These are phyloP conservation scores for Mythimna loreyi DNA, from an alignment of 2,888 invertebrate species.

Conservation along the genomic window DNA sequence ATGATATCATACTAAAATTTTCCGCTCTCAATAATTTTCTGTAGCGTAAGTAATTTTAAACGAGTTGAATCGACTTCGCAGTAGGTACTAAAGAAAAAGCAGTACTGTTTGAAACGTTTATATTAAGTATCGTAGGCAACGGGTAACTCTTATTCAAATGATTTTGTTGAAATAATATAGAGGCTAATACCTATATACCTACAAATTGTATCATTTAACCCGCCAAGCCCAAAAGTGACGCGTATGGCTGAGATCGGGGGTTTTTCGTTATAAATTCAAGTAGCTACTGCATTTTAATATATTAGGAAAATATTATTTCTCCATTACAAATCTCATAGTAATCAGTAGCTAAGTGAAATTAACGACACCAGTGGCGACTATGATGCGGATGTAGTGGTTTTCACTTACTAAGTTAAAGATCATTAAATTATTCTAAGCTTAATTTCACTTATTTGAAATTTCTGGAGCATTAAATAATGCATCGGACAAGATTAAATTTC, in stretches of 20 bases:
- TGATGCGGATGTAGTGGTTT: background rate
- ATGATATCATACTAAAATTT: constrained; percentile 37
- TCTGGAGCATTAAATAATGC: constrained; percentile 6
- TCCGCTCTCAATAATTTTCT: constrained; percentile 15
- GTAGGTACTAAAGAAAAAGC: background rate
- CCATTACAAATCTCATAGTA: too few relatives aligned
- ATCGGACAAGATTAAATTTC: background rate
- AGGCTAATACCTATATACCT: too few relatives aligned
- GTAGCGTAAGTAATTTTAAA: constrained; percentile 29
- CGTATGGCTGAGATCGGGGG: too few relatives aligned
- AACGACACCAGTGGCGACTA: too few relatives aligned
- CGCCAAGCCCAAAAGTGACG: too few relatives aligned
- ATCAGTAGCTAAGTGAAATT: too few relatives aligned
- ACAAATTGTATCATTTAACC: too few relatives aligned
- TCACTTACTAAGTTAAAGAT: background rate
- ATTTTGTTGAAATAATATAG: background rate
- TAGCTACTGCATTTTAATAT: too few relatives aligned
- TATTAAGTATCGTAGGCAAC: background rate
- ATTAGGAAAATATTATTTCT: too few relatives aligned
- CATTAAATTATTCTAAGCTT: background rate
- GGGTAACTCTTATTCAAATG: background rate
- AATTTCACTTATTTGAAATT: background rate
- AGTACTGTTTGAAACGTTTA: background rate
- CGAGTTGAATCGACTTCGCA: constrained; percentile 2
- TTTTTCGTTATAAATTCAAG: too few relatives aligned